phyloP scores from a whole-genome alignment of 2,797 vertebrate species.

The Adelosebastes latens region DNA sequence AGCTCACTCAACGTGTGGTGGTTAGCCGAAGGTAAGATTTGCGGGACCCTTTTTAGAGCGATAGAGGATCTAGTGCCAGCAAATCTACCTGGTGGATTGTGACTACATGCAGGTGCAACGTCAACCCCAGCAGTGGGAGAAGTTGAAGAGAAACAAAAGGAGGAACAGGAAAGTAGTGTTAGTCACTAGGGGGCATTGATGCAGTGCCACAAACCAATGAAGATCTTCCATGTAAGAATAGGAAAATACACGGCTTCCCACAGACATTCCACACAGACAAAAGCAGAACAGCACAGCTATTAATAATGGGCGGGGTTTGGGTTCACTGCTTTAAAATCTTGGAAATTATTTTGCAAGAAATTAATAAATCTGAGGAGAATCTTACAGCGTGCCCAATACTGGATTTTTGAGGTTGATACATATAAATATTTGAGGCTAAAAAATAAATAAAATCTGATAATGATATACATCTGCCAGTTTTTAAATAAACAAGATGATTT shows the following conservation, averaged over 20 bases:
- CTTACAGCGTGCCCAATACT: not conserved
- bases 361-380: not conserved
- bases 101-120: slow-evolving; percentile 9
- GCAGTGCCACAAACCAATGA: not conserved
- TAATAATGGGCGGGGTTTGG: not conserved
- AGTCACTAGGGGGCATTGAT: not conserved
- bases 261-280: not conserved
- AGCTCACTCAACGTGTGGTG: slow-evolving; percentile 1
- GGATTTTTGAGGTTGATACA: not conserved
- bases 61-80: not conserved
- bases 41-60: not conserved
- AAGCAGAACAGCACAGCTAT: not conserved
- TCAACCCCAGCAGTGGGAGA: not conserved
- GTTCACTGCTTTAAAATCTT: not conserved
- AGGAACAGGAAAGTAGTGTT: not conserved
- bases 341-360: not conserved
- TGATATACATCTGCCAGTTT: not conserved
- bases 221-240: not conserved
- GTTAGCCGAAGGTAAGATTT: not conserved
- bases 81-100: not conserved
- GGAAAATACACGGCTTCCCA: not conserved
- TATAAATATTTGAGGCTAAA: not conserved
- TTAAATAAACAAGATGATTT: no score
- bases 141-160: not conserved
- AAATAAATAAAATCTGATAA: no score